Percentiles rank a stretch among this genome's conserved stretches.
phyloP scores from a whole-genome alignment of 2,113 vertebrate genomes.

The Chroicocephalus ridibundus region DNA sequence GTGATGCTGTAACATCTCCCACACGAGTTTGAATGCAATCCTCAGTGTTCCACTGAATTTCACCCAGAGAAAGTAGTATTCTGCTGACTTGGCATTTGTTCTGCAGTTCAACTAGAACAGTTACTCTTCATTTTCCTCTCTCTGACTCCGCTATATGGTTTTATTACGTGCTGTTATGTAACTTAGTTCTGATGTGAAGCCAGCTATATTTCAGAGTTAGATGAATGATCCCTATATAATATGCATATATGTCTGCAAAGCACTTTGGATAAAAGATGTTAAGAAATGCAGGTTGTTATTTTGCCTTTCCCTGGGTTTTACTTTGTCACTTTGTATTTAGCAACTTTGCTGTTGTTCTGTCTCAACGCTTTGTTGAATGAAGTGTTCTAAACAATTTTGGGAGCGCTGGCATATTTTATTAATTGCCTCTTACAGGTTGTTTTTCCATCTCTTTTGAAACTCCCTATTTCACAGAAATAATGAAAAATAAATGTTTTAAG shows the following conservation, averaged over 20 bases:
- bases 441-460: not conserved
- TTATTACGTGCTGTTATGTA: not conserved
- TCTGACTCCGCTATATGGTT: not conserved
- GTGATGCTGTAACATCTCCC: not conserved
- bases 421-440: not conserved
- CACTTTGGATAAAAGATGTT: not conserved
- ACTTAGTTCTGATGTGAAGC: not conserved
- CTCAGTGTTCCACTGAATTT: not conserved
- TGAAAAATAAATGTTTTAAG: not conserved
- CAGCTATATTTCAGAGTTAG: not conserved
- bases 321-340: not conserved
- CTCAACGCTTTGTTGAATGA: not conserved
- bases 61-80: not conserved
- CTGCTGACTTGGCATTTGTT: not conserved
- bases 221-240: not conserved
- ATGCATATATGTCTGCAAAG: not conserved
- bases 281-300: not conserved
- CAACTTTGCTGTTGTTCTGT: not conserved
- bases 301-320: not conserved
- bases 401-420: not conserved
- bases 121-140: constrained; percentile 4
- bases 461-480: not conserved
- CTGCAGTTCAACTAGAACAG: not conserved
- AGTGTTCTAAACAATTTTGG: not conserved
- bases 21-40: not conserved